These are phyloP conservation scores for Campodea augens DNA, from an alignment of 1,140 invertebrate species.

Conservation along the genomic window DNA sequence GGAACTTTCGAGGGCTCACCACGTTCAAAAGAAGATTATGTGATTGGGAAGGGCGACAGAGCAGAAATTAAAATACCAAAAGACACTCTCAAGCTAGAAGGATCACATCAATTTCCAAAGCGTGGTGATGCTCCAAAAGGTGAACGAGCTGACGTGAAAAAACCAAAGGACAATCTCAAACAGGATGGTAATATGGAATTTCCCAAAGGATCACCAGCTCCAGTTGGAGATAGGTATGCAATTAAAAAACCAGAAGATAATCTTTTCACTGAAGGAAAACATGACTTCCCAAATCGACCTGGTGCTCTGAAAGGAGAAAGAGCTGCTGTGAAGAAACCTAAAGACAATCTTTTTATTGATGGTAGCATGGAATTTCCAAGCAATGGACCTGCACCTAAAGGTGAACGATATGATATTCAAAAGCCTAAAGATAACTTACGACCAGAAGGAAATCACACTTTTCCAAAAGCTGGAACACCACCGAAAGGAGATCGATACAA, in stretches of 20 bases:
- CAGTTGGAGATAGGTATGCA: conserved; percentile 22
- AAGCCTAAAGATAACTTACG: conserved; percentile 35
- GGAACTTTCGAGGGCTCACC: not conserved
- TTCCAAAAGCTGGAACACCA: conserved; percentile 17
- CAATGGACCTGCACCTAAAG: conserved; percentile 24
- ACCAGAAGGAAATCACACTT: conserved; percentile 28
- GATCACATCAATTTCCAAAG: conserved; percentile 12
- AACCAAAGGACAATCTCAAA: conserved; percentile 29
- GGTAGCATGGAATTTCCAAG: conserved; percentile 21
- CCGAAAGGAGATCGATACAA: conserved; percentile 28
- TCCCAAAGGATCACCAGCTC: conserved; percentile 20
- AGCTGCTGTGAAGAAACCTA: conserved; percentile 10
- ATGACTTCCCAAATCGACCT: conserved; percentile 18
- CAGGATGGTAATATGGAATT: conserved; percentile 32
- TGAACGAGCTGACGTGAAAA: conserved; percentile 10
- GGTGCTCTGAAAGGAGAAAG: conserved; percentile 26
- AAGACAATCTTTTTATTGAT: conserved; percentile 16
- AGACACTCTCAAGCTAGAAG: conserved; percentile 36
- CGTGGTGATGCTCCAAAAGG: not conserved
- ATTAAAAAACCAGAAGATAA: conserved; percentile 29
- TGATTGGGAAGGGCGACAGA: conserved; percentile 29
- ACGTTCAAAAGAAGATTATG: conserved; percentile 10
- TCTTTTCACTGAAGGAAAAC: conserved; percentile 22
- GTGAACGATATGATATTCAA: conserved; percentile 30
- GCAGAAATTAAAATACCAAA: conserved; percentile 29